These are phyloP conservation scores for Musca vetustissima DNA, from an alignment of 1,140 invertebrate species.

Conservation along the genomic window DNA sequence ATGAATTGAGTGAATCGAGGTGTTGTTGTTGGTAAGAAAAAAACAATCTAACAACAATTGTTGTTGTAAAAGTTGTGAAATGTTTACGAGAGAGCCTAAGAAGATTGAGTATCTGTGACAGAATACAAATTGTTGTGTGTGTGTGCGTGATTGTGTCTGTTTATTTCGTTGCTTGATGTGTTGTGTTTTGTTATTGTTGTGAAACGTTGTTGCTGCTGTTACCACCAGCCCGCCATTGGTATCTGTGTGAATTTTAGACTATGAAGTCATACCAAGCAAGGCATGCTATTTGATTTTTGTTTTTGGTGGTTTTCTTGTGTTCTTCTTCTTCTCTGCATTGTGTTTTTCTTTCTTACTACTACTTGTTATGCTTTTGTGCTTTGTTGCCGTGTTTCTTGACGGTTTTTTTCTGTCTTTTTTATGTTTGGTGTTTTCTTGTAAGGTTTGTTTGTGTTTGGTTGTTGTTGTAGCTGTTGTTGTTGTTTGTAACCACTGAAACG, in stretches of 20 bases:
- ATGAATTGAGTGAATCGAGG: no score
- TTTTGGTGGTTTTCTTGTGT: not conserved
- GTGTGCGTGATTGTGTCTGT: not conserved
- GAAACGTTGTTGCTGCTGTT: not conserved
- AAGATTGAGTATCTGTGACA: no score
- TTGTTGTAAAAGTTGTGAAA: no score
- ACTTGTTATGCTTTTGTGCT: not conserved
- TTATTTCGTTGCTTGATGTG: constrained; percentile 2
- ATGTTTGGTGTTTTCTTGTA: no score
- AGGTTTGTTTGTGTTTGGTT: no score
- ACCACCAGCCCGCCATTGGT: not conserved
- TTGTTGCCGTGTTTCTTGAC: not conserved
- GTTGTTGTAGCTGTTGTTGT: not conserved
- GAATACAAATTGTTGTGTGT: not conserved
- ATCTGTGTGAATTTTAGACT: constrained; percentile 23
- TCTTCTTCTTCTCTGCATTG: not conserved
- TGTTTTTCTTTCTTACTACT: not conserved
- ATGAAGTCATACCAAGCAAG: constrained; percentile 28
- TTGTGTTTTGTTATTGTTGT: constrained; percentile 8
- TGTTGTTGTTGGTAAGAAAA: no score
- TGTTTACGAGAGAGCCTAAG: no score
- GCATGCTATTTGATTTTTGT: not conserved
- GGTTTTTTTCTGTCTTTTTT: no score
- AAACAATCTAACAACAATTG: no score
- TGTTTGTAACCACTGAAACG: not conserved